Evolutionary conservation across 2,797 vertebrate genomes (phyloP).

Genomic region (Amazona ochrocephala): DNA sequence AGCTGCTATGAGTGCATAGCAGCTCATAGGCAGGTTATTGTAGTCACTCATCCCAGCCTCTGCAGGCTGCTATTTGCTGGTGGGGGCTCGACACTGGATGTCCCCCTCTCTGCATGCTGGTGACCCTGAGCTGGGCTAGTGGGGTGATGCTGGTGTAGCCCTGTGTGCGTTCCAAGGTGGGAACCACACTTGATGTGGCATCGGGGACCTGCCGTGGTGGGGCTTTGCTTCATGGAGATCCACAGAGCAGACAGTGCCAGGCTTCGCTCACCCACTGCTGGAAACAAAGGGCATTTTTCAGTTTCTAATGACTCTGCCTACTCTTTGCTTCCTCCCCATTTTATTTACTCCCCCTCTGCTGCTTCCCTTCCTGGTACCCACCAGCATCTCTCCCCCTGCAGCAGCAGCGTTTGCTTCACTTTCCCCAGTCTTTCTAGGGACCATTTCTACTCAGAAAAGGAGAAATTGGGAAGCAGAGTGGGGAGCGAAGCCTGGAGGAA

Average conservation of each 20-base stretch:
- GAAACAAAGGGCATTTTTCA: neutral
- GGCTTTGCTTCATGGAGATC: neutral
- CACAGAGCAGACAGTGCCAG: neutral
- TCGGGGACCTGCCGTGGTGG: accelerated
- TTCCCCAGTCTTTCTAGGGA: neutral
- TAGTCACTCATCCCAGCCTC: neutral
- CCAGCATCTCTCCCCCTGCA: neutral
- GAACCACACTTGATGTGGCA: accelerated
- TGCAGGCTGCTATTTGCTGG: neutral
- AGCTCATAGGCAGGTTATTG: neutral
- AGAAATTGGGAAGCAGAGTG: accelerated
- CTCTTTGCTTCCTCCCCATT: neutral
- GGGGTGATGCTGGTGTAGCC: neutral
- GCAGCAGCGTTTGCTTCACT: neutral
- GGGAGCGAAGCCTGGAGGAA: neutral
- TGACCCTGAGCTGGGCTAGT: neutral
- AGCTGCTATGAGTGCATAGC: neutral
- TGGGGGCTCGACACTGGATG: accelerated
- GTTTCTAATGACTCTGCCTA: neutral
- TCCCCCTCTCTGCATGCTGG: neutral
- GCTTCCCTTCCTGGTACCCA: neutral
- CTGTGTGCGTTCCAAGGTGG: accelerated
- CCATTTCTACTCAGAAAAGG: neutral
- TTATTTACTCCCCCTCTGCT: neutral
- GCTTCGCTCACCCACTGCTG: neutral